These are phyloP conservation scores for Rhizomys pruinosus DNA, from an alignment of 2,113 vertebrate genomes.

Conservation along the genomic window DNA sequence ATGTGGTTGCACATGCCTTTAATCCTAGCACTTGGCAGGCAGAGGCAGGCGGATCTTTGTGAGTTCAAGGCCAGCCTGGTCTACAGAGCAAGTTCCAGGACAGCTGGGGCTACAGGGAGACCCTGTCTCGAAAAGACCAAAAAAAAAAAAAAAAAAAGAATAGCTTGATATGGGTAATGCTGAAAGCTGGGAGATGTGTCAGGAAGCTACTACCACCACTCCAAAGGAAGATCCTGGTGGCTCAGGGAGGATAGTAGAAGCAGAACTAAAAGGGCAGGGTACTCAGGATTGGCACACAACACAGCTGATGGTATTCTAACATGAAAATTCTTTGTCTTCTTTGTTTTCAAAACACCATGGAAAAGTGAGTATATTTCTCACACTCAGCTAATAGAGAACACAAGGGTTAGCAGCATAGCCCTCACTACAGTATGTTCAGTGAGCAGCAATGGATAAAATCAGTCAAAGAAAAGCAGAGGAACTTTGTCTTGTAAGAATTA, in stretches of 20 bases:
- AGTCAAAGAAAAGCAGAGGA: neutral
- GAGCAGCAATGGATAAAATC: neutral
- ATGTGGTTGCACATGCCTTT: too few species aligned
- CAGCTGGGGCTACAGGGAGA: too few species aligned
- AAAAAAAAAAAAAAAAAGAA: too few species aligned
- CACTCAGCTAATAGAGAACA: neutral
- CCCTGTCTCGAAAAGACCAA: too few species aligned
- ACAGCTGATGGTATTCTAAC: neutral
- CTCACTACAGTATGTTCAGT: neutral
- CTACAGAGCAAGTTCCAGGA: too few species aligned
- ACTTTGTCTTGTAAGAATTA: slow-evolving; percentile 77
- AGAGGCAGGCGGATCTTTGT: too few species aligned
- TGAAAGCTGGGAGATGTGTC: neutral
- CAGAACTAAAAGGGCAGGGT: neutral
- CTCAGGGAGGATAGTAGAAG: neutral
- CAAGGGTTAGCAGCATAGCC: neutral
- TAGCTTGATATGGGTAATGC: neutral
- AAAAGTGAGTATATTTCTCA: neutral
- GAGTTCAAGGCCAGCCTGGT: too few species aligned
- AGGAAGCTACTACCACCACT: neutral
- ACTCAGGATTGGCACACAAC: neutral
- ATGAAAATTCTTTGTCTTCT: neutral
- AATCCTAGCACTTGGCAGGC: too few species aligned
- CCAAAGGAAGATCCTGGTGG: neutral
- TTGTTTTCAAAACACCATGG: neutral